phyloP scores from a whole-genome alignment of 2,888 invertebrate species.

The Lithosia quadra region DNA sequence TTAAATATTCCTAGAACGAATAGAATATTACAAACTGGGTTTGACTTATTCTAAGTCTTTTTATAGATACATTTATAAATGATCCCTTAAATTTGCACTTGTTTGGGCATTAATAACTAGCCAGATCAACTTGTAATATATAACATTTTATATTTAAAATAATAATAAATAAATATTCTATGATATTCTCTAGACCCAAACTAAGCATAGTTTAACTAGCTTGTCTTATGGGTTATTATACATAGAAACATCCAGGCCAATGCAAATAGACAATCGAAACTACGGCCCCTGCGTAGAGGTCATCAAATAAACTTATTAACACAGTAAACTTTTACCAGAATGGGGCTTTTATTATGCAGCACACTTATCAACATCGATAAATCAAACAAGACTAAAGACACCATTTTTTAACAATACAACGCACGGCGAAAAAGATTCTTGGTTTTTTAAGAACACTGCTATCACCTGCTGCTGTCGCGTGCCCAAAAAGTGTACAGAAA shows the following conservation, averaged over 20 bases:
- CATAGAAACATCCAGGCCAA: too few species aligned
- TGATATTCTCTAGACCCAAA: too few species aligned
- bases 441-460: slow-evolving; percentile 79
- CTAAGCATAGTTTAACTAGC: too few species aligned
- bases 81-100: too few species aligned
- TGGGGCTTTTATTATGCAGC: slow-evolving; percentile 18
- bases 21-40: too few species aligned
- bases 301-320: slow-evolving; percentile 11
- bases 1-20: too few species aligned
- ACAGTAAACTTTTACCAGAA: slow-evolving; percentile 15
- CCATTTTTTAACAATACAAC: slow-evolving; percentile 73
- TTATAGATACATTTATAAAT: too few species aligned
- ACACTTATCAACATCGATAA: slow-evolving; percentile 52
- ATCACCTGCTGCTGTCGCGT: slow-evolving; percentile 86
- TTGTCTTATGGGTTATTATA: too few species aligned
- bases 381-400: slow-evolving; percentile 64
- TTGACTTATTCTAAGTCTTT: too few species aligned
- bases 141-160: neutral
- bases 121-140: neutral
- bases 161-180: too few species aligned
- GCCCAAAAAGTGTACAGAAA: slow-evolving; percentile 54
- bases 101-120: neutral
- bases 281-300: too few species aligned
- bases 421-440: slow-evolving; percentile 75
- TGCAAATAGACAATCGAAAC: too few species aligned